Evolutionary conservation across 2,797 vertebrate species (phyloP).

Genomic region (Lindbergichthys nudifrons): DNA sequence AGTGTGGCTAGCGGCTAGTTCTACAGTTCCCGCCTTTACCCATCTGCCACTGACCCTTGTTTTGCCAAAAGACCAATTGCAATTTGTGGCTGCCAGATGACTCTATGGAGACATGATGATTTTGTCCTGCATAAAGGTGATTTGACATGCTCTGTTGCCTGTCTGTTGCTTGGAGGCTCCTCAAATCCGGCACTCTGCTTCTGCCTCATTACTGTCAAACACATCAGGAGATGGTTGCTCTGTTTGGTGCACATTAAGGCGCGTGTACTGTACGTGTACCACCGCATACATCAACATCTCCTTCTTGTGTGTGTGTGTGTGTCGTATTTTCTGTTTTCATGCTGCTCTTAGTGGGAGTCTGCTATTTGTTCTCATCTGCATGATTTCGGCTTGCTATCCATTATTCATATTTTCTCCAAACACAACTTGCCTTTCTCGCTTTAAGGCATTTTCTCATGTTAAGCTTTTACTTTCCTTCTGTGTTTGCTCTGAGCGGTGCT

Average conservation of each 20-base stretch:
- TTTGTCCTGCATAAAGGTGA: constrained; percentile 73
- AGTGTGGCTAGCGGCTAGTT: constrained; percentile 50
- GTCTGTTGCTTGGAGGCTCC: constrained; percentile 64
- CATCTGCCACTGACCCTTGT: constrained; percentile 70
- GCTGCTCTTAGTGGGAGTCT: constrained; percentile 47
- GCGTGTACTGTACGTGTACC: constrained; percentile 16
- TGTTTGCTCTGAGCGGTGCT: constrained; percentile 63
- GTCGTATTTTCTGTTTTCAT: constrained; percentile 49
- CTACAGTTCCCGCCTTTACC: constrained; percentile 50
- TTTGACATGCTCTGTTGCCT: constrained; percentile 76
- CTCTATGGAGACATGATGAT: constrained; percentile 70
- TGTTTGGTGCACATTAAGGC: constrained; percentile 35
- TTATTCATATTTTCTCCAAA: constrained; percentile 75
- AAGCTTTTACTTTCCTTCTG: constrained; percentile 53
- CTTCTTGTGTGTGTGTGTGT: constrained; percentile 26
- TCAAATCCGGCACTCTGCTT: constrained; percentile 63
- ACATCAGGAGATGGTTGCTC: constrained; percentile 54
- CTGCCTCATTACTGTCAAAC: constrained; percentile 74
- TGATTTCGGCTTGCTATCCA: constrained; percentile 67
- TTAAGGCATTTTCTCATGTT: constrained; percentile 55
- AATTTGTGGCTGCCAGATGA: constrained; percentile 67
- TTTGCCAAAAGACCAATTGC: constrained; percentile 73
- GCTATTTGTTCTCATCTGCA: constrained; percentile 76
- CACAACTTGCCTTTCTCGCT: constrained; percentile 57
- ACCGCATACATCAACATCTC: constrained; percentile 1